Conservation (phyloP, 2,113 vertebrate species). For the Bothrops jararaca region DNA sequence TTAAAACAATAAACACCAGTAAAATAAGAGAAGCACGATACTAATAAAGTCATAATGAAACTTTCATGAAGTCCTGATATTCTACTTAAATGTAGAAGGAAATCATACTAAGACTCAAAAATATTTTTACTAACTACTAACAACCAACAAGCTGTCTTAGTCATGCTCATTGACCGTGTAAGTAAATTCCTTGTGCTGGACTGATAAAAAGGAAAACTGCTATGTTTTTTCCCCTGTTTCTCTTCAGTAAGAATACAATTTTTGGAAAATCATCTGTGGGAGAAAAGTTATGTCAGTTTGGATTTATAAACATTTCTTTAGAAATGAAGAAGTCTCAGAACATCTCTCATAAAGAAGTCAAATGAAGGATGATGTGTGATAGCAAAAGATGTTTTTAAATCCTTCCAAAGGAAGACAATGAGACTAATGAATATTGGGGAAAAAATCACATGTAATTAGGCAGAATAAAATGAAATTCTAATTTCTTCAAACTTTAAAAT, state of each 20-base stretch:
- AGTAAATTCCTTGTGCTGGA: constrained; percentile 67
- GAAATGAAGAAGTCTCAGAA: constrained; percentile 53
- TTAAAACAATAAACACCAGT: background rate
- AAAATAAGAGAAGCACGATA: background rate
- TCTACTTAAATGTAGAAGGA: background rate
- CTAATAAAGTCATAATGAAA: background rate
- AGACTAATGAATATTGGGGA: constrained; percentile 66
- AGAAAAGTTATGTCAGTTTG: constrained; percentile 55
- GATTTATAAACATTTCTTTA: constrained; percentile 55
- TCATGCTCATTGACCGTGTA: constrained; percentile 69
- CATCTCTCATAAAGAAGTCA: constrained; percentile 58
- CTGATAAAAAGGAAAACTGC: constrained; percentile 63
- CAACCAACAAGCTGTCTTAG: constrained; percentile 67
- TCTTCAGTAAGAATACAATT: constrained; percentile 56
- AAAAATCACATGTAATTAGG: constrained; percentile 67
- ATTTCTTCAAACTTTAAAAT: constrained; percentile 64
- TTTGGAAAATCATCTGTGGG: constrained; percentile 64
- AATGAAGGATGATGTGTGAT: constrained; percentile 60
- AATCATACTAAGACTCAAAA: constrained; percentile 21
- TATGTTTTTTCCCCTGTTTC: constrained; percentile 42
- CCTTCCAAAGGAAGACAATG: constrained; percentile 58
- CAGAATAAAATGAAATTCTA: constrained; percentile 65
- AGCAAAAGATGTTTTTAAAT: constrained; percentile 56
- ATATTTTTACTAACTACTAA: constrained; percentile 64
- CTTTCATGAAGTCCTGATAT: background rate